Percentiles rank a stretch among this genome's conserved stretches.
phyloP scores from a whole-genome alignment of 23 tunicate species.

The Clavelina lepadiformis region DNA sequence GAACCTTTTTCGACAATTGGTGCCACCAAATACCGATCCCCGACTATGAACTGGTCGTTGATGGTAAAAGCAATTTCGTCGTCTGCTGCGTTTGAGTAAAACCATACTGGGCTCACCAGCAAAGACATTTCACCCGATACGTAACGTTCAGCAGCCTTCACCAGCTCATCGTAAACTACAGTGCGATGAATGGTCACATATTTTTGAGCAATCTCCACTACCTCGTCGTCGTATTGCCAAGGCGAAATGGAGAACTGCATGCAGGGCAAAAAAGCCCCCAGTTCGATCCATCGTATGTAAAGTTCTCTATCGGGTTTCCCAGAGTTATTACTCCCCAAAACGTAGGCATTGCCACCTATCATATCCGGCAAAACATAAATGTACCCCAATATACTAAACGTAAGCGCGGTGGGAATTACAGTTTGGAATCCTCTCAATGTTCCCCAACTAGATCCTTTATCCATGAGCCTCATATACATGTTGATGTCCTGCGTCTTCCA shows the following conservation, averaged over 20 bases:
- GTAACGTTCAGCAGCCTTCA: conserved; percentile 30
- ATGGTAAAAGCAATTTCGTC: conserved; percentile 30
- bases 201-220: conserved; percentile 25
- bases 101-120: conserved; percentile 53
- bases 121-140: conserved; percentile 24
- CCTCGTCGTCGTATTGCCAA: conserved; percentile 79
- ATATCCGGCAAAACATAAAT: conserved; percentile 82
- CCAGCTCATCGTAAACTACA: conserved; percentile 38
- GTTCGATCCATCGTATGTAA: conserved; percentile 71
- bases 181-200: conserved; percentile 52
- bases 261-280: conserved; percentile 64
- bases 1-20: conserved; percentile 43
- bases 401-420: conserved; percentile 70
- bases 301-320: conserved; percentile 58
- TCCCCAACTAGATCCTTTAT: conserved; percentile 78
- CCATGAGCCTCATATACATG: conserved; percentile 63
- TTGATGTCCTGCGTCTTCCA: conserved; percentile 60
- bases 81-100: conserved; percentile 14
- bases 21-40: conserved; percentile 69
- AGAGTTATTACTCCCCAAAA: conserved; percentile 6
- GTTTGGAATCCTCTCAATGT: conserved; percentile 50
- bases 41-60: conserved; percentile 68
- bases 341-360: conserved; percentile 90
- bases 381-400: conserved; percentile 69
- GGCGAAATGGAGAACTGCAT: conserved; percentile 87